These are phyloP conservation scores for Torymus tubicola DNA, from an alignment of 2,888 invertebrate species.

Conservation along the genomic window DNA sequence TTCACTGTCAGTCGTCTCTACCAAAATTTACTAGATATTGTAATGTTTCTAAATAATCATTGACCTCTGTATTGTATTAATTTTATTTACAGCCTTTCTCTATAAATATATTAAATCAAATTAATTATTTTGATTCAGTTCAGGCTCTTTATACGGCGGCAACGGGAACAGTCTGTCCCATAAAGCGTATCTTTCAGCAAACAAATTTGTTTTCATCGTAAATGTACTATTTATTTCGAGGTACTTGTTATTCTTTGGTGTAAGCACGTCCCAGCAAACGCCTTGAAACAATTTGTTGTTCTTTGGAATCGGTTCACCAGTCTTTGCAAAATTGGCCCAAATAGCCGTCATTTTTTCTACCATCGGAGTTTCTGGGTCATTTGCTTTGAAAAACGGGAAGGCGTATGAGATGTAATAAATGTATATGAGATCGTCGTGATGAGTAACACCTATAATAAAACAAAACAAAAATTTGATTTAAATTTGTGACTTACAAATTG, in stretches of 20 bases:
- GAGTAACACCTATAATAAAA: constrained; percentile 72
- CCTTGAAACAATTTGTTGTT: constrained; percentile 70
- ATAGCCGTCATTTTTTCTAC: constrained; percentile 75
- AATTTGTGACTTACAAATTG: no score
- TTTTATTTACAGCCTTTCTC: no score
- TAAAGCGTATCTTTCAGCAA: constrained; percentile 63
- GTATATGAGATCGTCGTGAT: constrained; percentile 78
- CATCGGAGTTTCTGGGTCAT: constrained; percentile 74
- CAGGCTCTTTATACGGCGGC: no score
- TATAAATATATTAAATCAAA: no score
- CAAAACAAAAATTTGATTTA: no score
- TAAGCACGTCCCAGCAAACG: constrained; percentile 74
- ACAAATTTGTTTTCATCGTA: constrained; percentile 71
- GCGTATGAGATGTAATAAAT: constrained; percentile 66
- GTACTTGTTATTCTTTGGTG: constrained; percentile 71
- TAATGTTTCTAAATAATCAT: no score
- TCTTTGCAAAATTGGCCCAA: constrained; percentile 75
- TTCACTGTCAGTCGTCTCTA: no score
- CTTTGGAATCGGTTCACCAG: constrained; percentile 77
- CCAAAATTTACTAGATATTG: no score
- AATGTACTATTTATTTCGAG: constrained; percentile 74
- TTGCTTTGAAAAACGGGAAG: constrained; percentile 73
- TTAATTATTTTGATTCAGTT: no score
- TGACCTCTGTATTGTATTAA: no score
- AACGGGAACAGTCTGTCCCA: no score